Evolutionary conservation across 2,113 vertebrate species (phyloP), one percentile per base, ranked within the genome.

Genomic region (Heterochromis multidens): DNA sequence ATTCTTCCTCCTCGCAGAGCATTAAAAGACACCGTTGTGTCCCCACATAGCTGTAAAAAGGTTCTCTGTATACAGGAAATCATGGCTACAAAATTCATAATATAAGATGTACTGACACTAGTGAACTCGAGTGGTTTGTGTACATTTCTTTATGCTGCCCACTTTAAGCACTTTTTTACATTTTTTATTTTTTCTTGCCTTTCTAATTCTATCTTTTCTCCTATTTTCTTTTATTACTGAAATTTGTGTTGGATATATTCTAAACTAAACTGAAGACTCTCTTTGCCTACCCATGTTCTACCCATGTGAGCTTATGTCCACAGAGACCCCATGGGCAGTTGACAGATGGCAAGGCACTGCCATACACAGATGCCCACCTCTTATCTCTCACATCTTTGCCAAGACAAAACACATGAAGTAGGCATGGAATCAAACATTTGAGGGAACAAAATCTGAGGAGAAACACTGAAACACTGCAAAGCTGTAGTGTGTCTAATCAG

Each of bases 281-380:
- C 65, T 79, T 81, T 52, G 77, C 86, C 89, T 83, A 54, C 54
- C 88, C 83, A 56, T 95, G 92, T 92, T 89, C 86, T 35, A 92
- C 93, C 92, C 89, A 83, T 90, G 91, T 93, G 93, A 93, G 91
- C 91, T 92, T 91, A 87, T 94, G 92, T 94, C 93, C 92, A 91
- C 82, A 83, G 92, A 94, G 93, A 94, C 92, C 91, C 93, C 94
- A 87, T 92, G 90, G 93, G 94, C 91, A 93, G 93, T 74, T 59
- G 86, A 90, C 94, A 95, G 95, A 95, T 95, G 95, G 95, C 85
- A 83, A 87, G 91, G 88, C 90, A 83, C 77, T 80, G 86, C 88
- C 93, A 91, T 87, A 86, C 90, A 92, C 93, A 95, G 93, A 95
- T 95, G 93, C 93, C 94, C 87, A 93, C 89, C 89, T 94, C 93